Conservation (phyloP, 2,113 vertebrate genomes). For the Menidia beryllina region DNA sequence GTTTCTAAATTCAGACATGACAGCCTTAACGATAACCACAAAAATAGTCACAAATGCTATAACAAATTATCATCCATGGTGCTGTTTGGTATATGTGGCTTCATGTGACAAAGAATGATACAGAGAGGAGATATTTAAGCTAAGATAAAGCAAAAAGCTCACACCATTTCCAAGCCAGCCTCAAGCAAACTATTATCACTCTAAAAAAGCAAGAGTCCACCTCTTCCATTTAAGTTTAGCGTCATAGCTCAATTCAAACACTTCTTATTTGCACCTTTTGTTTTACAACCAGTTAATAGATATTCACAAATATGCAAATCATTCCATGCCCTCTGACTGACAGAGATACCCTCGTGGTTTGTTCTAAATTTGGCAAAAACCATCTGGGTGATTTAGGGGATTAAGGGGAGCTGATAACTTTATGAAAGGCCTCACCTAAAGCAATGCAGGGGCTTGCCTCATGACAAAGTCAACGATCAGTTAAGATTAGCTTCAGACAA, state of each 20-base stretch:
- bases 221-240: neutral
- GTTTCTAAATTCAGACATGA: neutral
- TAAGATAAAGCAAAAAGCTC: neutral
- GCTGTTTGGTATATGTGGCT: neutral
- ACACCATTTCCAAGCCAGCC: no score
- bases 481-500: slow-evolving; percentile 1
- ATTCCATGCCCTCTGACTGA: no score
- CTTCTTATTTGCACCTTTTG: no score
- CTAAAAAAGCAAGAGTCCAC: neutral
- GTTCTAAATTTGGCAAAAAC: no score
- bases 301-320: no score
- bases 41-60: slow-evolving; percentile 26
- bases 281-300: no score
- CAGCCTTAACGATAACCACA: no score
- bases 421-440: slow-evolving; percentile 14
- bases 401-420: neutral
- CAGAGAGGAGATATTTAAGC: neutral
- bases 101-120: neutral
- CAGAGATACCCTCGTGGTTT: no score
- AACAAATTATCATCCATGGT: neutral
- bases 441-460: neutral
- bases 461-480: neutral
- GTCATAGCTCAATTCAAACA: neutral
- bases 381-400: neutral
- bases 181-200: neutral